Evolutionary conservation across 35 echinoderm and acorn worm species (phyloP), one percentile per base, ranked within the genome.

Genomic region (Lytechinus pictus): DNA sequence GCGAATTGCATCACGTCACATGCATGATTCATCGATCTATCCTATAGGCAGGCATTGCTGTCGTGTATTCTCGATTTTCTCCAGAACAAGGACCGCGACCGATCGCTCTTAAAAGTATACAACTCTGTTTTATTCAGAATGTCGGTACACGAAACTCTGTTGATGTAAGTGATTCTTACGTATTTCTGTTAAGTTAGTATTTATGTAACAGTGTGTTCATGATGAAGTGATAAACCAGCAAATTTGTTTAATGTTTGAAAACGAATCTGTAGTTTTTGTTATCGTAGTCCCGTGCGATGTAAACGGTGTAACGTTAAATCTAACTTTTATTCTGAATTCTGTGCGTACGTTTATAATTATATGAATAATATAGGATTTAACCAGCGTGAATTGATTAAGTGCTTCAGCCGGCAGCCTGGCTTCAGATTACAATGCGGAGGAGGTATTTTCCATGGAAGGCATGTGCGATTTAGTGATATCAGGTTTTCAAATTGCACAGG

Each of bases 111-210:
- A 89, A 44, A 89, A 53, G 28, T 33, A 9, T 71, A 11, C 10
- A 57, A 57, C 55, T 11, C 0, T 8, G 33, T 44, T 44, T 60
- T 60, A 3, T 12, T n/a, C n/a, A 93, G 53, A 54, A 93, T 93
- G 91, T 53, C 91, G 53, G 91, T 93, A 21, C 53, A 93, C 27
- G 91, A 93, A 93, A 93, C 91, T 52, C 91, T 93, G 1, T 6
- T 93, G 5, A 27, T 93, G 91, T 93, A 93, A 93, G 91, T 93
- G 6, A 71, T 60, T 10, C 57, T 66, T 13, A 71, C 16, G 61
- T 71, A 57, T 71, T 71, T 71, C 24, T 14, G 14, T 71, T 1
- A 19, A 71, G 24, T 19, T 71, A 5, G 24, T 19, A 21, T 6
- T 24, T 24, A 6, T 71, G 33, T 21, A 21, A 71, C 5, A 71